Base-by-base conservation (phyloP, 2,888 invertebrate species). In the Bedellia somnulentella region DNA sequence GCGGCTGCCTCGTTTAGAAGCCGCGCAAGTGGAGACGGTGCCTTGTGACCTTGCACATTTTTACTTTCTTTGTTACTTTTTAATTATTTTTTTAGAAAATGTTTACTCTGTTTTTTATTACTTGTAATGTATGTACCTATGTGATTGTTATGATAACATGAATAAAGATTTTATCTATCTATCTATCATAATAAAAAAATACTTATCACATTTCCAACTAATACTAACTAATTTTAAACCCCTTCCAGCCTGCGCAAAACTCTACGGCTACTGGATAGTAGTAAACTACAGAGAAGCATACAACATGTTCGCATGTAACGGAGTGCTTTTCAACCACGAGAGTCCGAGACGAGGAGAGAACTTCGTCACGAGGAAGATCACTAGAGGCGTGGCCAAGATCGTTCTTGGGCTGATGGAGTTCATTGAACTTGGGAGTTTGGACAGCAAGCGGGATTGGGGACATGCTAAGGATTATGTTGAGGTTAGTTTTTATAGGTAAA, bases 361-460 rank as follows among this genome's bases (percentile, higher is more conserved):
- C 52, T 99, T 99, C 73, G 99, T 99, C 5, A 99, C 99, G 0
- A 9, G 99, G 39, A 99, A 99, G 76, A 94, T 99, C 37, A 98
- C 99, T 0, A 80, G 99, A 22, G 93, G 92, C 2, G 97, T 99
- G 13, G 95, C 99, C 5, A 99, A 99, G 78, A 98, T 99, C 44
- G 81, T 83, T 33, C 79, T 96, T 5, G 93, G 94, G 0, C 83
- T 93, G 36, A 83, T 93, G 58, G 86, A 93, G 36, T 80, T 71
- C 36, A 66, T 98, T 31, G 94, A 96, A 56, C 76, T 99, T 34
- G 99, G 99, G 11, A 96, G 95, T 59, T 70, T 99, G 48, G 95
- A 97, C 60, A 89, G 98, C 10, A 87, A 89, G 56, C 80, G 99
- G 47, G 99, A 99, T 64, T 99, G 99, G 99, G 99, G 99, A 4